Percentiles rank a stretch among this genome's conserved stretches.
Conservation (phyloP, 2,113 vertebrate genomes). For the Clarias gariepinus region DNA sequence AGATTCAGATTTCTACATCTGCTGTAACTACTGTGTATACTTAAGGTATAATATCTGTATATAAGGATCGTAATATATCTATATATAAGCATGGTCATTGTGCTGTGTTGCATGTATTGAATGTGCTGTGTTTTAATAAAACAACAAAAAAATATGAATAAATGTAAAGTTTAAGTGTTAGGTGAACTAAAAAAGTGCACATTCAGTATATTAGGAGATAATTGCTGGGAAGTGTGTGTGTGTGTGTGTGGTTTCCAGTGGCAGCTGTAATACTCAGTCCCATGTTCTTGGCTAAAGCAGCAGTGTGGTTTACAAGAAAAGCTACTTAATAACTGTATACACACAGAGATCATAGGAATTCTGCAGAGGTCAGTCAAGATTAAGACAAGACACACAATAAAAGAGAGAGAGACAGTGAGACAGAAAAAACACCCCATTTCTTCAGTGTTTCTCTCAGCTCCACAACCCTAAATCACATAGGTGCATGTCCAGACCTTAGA, state of each 20-base stretch:
- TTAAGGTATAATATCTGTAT: no score
- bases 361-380: not conserved
- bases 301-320: not conserved
- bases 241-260: not conserved
- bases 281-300: not conserved
- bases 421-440: not conserved
- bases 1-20: no score
- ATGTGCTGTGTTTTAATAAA: no score
- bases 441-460: not conserved
- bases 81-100: no score
- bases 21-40: no score
- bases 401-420: not conserved
- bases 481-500: not conserved
- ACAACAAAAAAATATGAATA: no score
- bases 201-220: no score
- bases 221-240: not conserved
- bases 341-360: not conserved
- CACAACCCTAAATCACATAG: not conserved
- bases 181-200: not conserved
- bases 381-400: not conserved
- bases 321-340: not conserved
- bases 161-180: not conserved
- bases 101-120: no score
- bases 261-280: not conserved
- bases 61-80: no score